Percentiles rank a stretch among this genome's conserved stretches.
Conservation (phyloP, 2,888 invertebrate genomes). For the Eupithecia subumbrata region DNA sequence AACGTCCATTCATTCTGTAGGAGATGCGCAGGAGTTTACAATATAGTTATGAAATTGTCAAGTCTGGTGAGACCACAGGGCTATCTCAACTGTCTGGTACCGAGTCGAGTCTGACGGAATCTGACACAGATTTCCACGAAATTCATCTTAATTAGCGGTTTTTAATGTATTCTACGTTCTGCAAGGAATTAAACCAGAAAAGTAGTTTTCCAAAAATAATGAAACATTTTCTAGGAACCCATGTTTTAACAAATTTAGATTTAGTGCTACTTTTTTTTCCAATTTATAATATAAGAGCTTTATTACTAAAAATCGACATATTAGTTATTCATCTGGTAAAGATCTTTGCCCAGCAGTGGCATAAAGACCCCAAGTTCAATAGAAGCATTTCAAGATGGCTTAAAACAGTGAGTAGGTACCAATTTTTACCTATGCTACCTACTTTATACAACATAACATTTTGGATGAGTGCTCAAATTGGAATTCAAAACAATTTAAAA, state of each 20-base stretch:
- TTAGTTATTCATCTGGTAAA: neutral
- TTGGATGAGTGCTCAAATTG: neutral
- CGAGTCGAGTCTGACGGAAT: too few species aligned
- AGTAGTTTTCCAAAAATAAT: too few species aligned
- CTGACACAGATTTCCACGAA: too few species aligned
- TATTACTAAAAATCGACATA: too few species aligned
- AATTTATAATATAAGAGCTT: too few species aligned
- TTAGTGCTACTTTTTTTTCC: too few species aligned
- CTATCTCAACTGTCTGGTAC: too few species aligned
- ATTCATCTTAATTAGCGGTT: too few species aligned
- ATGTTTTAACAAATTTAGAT: too few species aligned
- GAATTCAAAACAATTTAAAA: neutral
- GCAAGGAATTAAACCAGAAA: too few species aligned
- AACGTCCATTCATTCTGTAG: slow-evolving; percentile 14
- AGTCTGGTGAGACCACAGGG: neutral
- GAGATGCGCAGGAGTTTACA: slow-evolving; percentile 13
- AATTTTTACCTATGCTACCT: neutral
- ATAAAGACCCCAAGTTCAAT: neutral
- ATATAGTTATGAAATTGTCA: neutral
- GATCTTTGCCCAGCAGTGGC: neutral
- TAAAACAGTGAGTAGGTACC: neutral
- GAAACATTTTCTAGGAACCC: too few species aligned
- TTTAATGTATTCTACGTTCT: too few species aligned
- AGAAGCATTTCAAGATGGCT: neutral
- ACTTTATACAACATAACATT: neutral